These are phyloP conservation scores for Eulemur coronatus DNA, from an alignment of 2,797 vertebrate species.

Conservation along the genomic window DNA sequence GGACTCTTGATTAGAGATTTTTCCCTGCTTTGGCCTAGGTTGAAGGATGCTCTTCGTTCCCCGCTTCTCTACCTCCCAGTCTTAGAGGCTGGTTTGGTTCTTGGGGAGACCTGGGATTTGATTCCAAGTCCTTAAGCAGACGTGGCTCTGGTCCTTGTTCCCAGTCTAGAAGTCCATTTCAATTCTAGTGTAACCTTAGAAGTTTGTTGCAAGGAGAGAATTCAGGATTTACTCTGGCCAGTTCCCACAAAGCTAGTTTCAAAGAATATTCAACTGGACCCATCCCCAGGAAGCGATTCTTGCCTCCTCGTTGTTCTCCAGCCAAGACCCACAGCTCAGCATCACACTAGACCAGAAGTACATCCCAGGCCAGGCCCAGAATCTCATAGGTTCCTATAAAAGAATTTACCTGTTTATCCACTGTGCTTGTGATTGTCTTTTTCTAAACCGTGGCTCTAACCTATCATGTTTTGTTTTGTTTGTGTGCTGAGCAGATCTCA, in stretches of 20 bases:
- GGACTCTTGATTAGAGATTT: neutral
- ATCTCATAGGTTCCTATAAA: neutral
- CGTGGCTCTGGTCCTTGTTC: neutral
- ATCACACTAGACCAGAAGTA: neutral
- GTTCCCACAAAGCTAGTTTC: neutral
- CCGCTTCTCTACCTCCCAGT: no score
- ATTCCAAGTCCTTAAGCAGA: neutral
- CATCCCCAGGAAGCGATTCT: neutral
- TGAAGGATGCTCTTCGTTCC: neutral
- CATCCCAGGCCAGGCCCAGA: neutral
- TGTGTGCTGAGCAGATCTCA: constrained; percentile 21
- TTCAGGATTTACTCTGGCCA: neutral
- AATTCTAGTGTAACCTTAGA: neutral
- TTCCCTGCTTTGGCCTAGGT: neutral
- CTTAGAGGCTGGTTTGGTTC: neutral
- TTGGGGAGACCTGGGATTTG: neutral
- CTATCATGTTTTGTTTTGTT: constrained; percentile 1
- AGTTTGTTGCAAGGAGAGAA: neutral
- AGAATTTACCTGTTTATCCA: neutral
- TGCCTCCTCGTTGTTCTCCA: neutral
- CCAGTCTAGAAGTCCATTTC: neutral
- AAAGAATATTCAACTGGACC: neutral
- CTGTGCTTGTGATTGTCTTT: neutral
- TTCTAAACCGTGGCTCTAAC: neutral
- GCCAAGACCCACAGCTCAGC: neutral